Conservation (phyloP, 2,888 invertebrate species). For the Crepidodera aurea region DNA sequence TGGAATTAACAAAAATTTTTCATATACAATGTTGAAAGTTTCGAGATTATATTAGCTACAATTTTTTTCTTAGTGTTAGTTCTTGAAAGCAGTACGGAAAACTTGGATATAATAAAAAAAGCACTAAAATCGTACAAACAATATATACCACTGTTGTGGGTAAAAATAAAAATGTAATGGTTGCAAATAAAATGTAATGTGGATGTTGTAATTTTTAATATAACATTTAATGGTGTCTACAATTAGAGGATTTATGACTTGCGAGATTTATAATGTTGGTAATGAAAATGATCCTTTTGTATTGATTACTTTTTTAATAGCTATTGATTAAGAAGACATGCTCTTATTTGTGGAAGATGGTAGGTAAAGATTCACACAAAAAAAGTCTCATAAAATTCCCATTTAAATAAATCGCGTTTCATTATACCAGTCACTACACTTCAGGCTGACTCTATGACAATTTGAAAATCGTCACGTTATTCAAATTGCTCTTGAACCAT, state of each 20-base stretch:
- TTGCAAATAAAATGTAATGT: neutral
- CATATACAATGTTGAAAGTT: no score
- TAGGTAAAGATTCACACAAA: no score
- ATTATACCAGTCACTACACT: neutral
- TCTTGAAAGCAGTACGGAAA: neutral
- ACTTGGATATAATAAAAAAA: neutral
- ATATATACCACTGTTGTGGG: neutral
- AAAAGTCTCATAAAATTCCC: no score
- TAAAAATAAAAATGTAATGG: neutral
- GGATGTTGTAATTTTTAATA: neutral
- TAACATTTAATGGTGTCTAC: neutral
- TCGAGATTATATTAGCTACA: neutral
- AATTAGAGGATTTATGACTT: neutral
- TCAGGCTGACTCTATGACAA: neutral
- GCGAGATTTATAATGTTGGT: no score
- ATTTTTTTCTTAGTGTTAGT: neutral
- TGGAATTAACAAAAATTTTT: no score
- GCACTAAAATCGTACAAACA: neutral
- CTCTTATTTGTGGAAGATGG: no score
- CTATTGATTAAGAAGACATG: no score
- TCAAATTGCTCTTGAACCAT: conserved; percentile 9
- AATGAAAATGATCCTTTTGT: no score
- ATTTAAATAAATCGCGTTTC: no score
- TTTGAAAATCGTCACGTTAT: conserved; percentile 1
- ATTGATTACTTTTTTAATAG: no score